Evolutionary conservation across 1,140 invertebrate genomes (phyloP), one percentile per base, ranked within the genome.

Genomic region (Lordiphosa clarofinis): DNA sequence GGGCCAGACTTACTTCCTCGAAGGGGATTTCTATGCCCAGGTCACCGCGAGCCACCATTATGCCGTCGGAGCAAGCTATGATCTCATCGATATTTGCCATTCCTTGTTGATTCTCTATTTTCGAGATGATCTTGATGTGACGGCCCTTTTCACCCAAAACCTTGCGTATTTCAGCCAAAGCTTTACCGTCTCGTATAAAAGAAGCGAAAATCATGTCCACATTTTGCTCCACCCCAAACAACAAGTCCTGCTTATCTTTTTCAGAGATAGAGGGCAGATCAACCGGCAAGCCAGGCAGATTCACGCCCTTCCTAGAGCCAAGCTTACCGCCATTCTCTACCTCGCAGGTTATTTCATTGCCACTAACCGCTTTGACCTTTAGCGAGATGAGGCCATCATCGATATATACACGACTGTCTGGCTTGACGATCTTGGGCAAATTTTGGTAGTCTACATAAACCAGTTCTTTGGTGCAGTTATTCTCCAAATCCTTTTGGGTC

Each of bases 161-260:
- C 21, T 90, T 84, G 13, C 97, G 93, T 60, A 99, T 98, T 87
- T 98, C 96, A 2, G 92, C 89, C 10, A 99, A 90, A n/a, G 96
- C 98, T 1, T 92, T 92, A 6, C 95, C 97, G 89, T 96, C 94
- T 67, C 98, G 92, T 75, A 99, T 99, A 89, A 99, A 99, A 0
- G 98, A 99, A 0, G 98, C 98, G 89, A 99, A 99, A 47, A 99
- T 93, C 93, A 99, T 99, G 79, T 99, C 98, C 9, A 99, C 92
- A 24, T 94, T 94, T 82, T 98, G 95, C 65, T 99, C 94, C 2
- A 99, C 94, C 47, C 97, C 98, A 89, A 99, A 99, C 40, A 93
- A 87, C 9, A 99, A 90, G 90, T 99, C 98, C 9, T 93, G 91
- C 84, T 95, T 97, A 89, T 99, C 98, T 88, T 98, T 99, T 86